Conservation (phyloP, 2,888 invertebrate genomes). For the Celastrina argiolus region DNA sequence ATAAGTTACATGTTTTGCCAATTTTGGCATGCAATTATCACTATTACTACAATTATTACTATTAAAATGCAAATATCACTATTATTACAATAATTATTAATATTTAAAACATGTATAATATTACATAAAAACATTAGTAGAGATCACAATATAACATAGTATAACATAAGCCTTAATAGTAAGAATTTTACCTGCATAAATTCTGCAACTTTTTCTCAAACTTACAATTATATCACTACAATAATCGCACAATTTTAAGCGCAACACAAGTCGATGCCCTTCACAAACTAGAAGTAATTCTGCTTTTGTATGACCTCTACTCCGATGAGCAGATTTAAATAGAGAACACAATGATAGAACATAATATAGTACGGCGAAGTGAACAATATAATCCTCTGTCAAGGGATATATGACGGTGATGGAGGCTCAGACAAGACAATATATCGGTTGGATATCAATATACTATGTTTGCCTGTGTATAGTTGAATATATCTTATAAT, state of each 20-base stretch:
- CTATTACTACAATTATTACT: no score
- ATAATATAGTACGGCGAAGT: neutral
- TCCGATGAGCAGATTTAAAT: slow-evolving; percentile 2
- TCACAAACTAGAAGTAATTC: neutral
- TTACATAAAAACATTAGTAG: no score
- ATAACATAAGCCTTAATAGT: no score
- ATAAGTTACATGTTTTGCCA: no score
- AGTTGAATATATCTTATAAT: no score
- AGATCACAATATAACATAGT: no score
- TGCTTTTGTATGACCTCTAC: neutral
- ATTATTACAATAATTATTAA: no score
- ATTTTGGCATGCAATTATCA: no score
- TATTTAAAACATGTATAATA: no score
- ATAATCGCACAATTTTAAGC: neutral
- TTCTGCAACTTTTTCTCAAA: neutral
- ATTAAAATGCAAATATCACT: no score
- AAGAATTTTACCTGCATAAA: no score
- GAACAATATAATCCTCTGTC: slow-evolving; percentile 11
- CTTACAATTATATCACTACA: neutral
- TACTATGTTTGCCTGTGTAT: neutral
- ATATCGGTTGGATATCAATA: neutral
- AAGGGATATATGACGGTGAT: neutral
- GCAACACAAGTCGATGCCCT: neutral
- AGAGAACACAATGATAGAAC: neutral
- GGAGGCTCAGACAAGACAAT: neutral